Conservation (phyloP, 2,888 invertebrate species). For the Epistrophe grossulariae region DNA sequence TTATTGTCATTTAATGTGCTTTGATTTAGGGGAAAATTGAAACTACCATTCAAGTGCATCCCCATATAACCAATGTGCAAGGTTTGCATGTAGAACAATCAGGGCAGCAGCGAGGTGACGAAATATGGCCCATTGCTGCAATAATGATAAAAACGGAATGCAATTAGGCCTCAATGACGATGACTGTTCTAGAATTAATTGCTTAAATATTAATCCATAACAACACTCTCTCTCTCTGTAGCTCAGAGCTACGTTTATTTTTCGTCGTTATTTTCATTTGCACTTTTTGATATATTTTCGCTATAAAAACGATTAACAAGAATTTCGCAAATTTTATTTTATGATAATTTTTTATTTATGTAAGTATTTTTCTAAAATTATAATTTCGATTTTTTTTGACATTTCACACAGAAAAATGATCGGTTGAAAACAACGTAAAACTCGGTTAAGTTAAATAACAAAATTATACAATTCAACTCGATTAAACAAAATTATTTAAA, state of each 20-base stretch:
- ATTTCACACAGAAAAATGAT: too few species aligned
- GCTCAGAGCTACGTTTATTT: not conserved
- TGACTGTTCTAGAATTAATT: slow-evolving; percentile 68
- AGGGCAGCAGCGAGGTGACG: slow-evolving; percentile 26
- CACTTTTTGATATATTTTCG: not conserved
- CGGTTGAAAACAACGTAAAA: too few species aligned
- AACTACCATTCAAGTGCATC: slow-evolving; percentile 42
- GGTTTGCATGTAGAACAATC: not conserved
- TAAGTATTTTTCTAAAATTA: too few species aligned
- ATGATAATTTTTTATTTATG: not conserved
- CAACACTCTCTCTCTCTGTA: slow-evolving; percentile 18
- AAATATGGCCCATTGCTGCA: slow-evolving; percentile 19
- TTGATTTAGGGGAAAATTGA: slow-evolving; percentile 56
- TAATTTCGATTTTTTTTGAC: too few species aligned
- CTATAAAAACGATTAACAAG: not conserved
- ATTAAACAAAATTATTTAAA: too few species aligned
- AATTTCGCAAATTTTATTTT: slow-evolving; percentile 6
- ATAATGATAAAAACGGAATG: slow-evolving; percentile 47
- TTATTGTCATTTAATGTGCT: slow-evolving; percentile 58
- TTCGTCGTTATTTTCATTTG: not conserved
- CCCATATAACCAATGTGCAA: not conserved
- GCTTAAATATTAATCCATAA: slow-evolving; percentile 63
- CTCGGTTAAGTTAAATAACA: too few species aligned
- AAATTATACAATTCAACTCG: too few species aligned
- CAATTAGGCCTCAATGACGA: slow-evolving; percentile 50